Evolutionary conservation across 2,113 vertebrate genomes (phyloP).

Genomic region (Ciconia boyciana): DNA sequence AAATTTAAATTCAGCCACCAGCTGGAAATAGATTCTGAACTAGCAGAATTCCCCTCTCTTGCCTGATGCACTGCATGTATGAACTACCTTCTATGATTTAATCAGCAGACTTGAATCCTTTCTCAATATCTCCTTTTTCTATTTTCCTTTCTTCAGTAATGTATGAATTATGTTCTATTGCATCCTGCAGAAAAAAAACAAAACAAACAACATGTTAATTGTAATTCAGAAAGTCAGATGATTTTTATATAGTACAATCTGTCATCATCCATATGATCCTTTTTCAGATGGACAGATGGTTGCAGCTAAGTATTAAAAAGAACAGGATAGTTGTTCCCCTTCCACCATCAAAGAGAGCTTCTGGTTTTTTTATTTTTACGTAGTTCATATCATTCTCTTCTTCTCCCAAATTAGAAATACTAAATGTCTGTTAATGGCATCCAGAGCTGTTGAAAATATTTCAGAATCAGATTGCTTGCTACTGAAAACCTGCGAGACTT

Average conservation of each 20-base stretch:
- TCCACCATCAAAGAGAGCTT: neutral
- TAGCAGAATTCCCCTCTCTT: neutral
- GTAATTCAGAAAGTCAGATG: neutral
- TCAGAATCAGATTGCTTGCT: neutral
- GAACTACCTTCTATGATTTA: slow-evolving; percentile 66
- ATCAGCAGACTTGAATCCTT: slow-evolving; percentile 63
- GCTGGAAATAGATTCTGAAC: neutral
- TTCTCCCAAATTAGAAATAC: neutral
- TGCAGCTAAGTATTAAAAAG: neutral
- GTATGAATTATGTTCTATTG: slow-evolving; percentile 62
- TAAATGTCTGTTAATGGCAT: neutral
- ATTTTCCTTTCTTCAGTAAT: slow-evolving; percentile 58
- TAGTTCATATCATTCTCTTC: neutral
- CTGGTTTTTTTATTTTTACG: neutral
- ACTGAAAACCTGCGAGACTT: neutral
- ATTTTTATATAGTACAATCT: neutral
- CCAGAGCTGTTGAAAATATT: neutral
- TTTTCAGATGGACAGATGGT: neutral
- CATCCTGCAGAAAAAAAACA: slow-evolving; percentile 41
- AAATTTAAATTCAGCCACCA: neutral
- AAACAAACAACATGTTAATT: neutral
- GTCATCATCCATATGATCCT: neutral
- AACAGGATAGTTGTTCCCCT: neutral
- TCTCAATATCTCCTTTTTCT: slow-evolving; percentile 56
- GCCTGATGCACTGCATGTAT: neutral